Conservation (phyloP, 1,140 invertebrate genomes). For the Stenopsyche tienmushanensis region DNA sequence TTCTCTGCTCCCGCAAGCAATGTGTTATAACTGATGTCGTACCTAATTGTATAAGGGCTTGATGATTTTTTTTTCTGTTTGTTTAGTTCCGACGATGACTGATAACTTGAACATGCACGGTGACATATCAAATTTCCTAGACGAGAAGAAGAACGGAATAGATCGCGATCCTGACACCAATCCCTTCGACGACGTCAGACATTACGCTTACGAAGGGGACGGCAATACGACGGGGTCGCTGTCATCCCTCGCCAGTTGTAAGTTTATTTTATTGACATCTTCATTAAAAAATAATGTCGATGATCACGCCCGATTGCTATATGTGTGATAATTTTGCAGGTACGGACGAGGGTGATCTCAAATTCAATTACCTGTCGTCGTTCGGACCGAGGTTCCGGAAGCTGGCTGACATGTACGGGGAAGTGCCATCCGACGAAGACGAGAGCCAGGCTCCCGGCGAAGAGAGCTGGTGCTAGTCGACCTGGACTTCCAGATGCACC, state of each 20-base stretch:
- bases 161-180: slow-evolving; percentile 88
- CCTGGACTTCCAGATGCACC: slow-evolving; percentile 18
- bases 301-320: not conserved
- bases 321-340: slow-evolving; percentile 52
- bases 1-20: too few species aligned
- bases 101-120: slow-evolving; percentile 61
- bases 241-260: slow-evolving; percentile 88
- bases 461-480: slow-evolving; percentile 74
- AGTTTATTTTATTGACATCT: slow-evolving; percentile 44
- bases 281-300: not conserved
- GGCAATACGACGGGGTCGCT: slow-evolving; percentile 88
- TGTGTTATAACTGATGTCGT: too few species aligned
- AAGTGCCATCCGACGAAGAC: slow-evolving; percentile 80
- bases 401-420: slow-evolving; percentile 96
- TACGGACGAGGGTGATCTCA: slow-evolving; percentile 91
- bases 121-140: slow-evolving; percentile 88
- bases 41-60: too few species aligned
- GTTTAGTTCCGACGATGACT: slow-evolving; percentile 30
- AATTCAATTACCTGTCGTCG: slow-evolving; percentile 95
- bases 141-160: slow-evolving; percentile 83
- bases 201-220: slow-evolving; percentile 96
- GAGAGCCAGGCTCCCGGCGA: slow-evolving; percentile 69
- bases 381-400: slow-evolving; percentile 96
- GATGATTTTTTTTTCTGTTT: slow-evolving; percentile 15
- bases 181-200: slow-evolving; percentile 91